Conservation (phyloP, 2,888 invertebrate genomes). For the Aporophyla lueneburgensis region DNA sequence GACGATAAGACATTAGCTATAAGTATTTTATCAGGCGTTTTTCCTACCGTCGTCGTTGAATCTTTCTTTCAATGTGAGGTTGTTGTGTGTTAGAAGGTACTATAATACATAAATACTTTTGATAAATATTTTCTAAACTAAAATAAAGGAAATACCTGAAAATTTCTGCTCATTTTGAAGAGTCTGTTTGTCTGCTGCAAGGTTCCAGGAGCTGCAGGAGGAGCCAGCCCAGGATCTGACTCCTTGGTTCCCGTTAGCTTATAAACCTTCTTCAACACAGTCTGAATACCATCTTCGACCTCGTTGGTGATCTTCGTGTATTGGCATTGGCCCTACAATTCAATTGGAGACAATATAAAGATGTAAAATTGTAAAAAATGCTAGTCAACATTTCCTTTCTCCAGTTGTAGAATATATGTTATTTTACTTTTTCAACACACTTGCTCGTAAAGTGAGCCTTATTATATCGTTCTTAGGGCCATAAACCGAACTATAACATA, state of each 20-base stretch:
- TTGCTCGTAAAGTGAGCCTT: no score
- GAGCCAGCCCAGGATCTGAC: constrained; percentile 99
- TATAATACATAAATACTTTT: no score
- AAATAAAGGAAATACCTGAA: constrained; percentile 90
- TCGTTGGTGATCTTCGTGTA: constrained; percentile 98
- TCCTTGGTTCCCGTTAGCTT: constrained; percentile 99
- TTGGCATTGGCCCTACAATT: constrained; percentile 97
- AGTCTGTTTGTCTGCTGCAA: constrained; percentile 99
- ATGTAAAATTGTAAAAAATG: constrained; percentile 68
- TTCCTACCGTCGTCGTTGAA: no score
- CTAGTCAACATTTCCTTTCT: constrained; percentile 76
- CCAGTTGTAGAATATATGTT: neutral
- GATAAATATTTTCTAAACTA: neutral
- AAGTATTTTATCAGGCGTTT: no score
- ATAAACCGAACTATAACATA: no score
- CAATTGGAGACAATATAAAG: constrained; percentile 8
- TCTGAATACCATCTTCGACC: constrained; percentile 99
- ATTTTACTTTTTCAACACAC: no score
- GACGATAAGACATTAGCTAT: no score
- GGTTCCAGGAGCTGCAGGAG: constrained; percentile 99
- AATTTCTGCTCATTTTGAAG: constrained; percentile 99
- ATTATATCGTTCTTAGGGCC: no score
- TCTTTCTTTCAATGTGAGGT: no score
- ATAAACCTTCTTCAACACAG: constrained; percentile 98
- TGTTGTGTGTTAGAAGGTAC: neutral